Evolutionary conservation across 23 tunicate species (phyloP).

Genomic region (Oikopleura dioica): DNA sequence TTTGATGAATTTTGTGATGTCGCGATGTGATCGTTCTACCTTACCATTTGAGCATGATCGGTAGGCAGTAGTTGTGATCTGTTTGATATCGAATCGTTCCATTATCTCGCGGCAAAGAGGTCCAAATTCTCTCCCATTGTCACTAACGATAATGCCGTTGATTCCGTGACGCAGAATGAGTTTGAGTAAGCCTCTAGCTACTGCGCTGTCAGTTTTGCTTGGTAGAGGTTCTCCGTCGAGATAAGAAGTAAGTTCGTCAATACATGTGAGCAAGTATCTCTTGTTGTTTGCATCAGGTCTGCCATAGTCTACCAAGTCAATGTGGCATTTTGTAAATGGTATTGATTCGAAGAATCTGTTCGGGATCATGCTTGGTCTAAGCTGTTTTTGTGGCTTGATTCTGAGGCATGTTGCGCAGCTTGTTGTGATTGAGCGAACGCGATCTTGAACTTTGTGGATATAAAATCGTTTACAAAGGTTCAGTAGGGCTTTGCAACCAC

Average conservation of each 20-base stretch:
- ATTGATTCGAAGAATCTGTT: not conserved
- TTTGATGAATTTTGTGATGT: not conserved
- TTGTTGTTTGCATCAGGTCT: not conserved
- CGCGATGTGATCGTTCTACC: not conserved
- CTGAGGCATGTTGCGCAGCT: not conserved
- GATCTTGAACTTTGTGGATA: too few relatives aligned
- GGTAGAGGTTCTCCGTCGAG: not conserved
- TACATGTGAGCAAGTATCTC: not conserved
- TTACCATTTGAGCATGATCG: not conserved
- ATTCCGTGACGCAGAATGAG: not conserved
- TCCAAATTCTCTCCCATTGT: not conserved
- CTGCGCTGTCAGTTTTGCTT: not conserved
- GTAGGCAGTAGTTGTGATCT: not conserved
- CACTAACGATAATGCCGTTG: not conserved
- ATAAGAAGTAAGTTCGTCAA: not conserved
- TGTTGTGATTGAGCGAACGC: not conserved
- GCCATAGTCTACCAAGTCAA: not conserved
- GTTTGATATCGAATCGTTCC: not conserved
- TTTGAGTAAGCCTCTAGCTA: not conserved
- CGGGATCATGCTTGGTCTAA: not conserved
- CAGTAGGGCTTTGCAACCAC: too few relatives aligned
- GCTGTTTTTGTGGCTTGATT: not conserved
- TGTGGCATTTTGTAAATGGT: not conserved
- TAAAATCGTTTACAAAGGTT: too few relatives aligned
- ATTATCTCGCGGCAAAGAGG: not conserved